A percentile compares a stretch with the other conserved stretches of the same genome.
phyloP scores from a whole-genome alignment of 2,888 invertebrate species.

The Thecocarcelia acutangulata region DNA sequence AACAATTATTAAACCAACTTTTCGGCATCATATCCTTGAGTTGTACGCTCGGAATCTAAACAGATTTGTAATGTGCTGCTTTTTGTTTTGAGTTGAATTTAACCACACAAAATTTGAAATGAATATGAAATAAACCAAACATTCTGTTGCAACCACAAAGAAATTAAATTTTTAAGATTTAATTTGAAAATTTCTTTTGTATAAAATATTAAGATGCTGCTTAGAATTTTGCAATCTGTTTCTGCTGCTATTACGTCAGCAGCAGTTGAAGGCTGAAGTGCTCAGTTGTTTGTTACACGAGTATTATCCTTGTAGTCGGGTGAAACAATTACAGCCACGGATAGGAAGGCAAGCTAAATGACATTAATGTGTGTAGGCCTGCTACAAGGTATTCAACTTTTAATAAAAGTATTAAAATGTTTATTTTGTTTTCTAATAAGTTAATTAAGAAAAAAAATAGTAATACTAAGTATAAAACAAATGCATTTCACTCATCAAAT shows the following conservation, averaged over 20 bases:
- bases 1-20: neutral
- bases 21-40: neutral
- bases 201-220: constrained; percentile 12
- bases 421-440: no score
- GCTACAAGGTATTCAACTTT: no score
- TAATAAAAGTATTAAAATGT: no score
- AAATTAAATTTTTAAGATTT: constrained; percentile 19
- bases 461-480: no score
- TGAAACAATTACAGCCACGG: no score
- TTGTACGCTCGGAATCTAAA: neutral
- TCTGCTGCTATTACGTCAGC: neutral
- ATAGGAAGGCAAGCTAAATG: no score
- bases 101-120: constrained; percentile 5
- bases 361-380: no score
- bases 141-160: neutral
- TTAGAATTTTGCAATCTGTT: neutral
- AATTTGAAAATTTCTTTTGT: constrained; percentile 1
- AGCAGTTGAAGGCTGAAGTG: no score
- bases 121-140: constrained; percentile 12
- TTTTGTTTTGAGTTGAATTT: neutral
- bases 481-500: no score
- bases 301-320: no score
- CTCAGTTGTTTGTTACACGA: no score
- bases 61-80: neutral
- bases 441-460: no score